Base-by-base conservation (phyloP, 2,888 invertebrate genomes). In the Baronia brevicornis region DNA sequence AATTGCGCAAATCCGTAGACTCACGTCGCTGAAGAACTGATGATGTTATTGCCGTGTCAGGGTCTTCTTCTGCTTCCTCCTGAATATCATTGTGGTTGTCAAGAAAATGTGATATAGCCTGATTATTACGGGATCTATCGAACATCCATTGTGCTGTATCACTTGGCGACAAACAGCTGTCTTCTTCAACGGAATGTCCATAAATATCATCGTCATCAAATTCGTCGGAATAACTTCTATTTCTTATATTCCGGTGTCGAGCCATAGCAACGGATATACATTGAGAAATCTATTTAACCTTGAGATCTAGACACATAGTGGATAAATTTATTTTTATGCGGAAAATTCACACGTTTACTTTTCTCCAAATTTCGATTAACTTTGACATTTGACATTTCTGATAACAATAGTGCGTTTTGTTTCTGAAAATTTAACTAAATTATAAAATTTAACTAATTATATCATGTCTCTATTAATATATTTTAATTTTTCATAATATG, bases 171-270 rank as follows among this genome's bases (percentile, higher is more conserved):
- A 96, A 90, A 61, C 92, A 93, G 69, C 89, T 92, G 62, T 96
- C 96, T 60, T 97, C 97, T 72, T 97, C 97, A 21, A 96, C 91
- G 2, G 97, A 97, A 70, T 95, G 94, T 5, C 97, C 97, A 67
- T 96, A 97, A 38, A 94, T 89, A 80, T 95, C 95, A 59, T 95
- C 94, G 54, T 94, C 94, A 57, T 96, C 96, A 62, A 94, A 96
- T 59, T 97, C 97, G 54, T 95, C 95, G 13, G 92, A 90, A 71
- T 91, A 94, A 64, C 92, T 92, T 87, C 94, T 90, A 40, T 91
- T 90, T 36, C 95, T 87, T 33, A 96, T 88, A 74, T 94, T 93
- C 44, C 96, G 87, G 67, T 96, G 96, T 28, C 96, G 90, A 43
- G 96, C 91, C 96, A 96, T 96, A 53, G 18, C 52, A 4, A n/a